Evolutionary conservation across 2,113 vertebrate species (phyloP).

Genomic region (Panurus biarmicus): DNA sequence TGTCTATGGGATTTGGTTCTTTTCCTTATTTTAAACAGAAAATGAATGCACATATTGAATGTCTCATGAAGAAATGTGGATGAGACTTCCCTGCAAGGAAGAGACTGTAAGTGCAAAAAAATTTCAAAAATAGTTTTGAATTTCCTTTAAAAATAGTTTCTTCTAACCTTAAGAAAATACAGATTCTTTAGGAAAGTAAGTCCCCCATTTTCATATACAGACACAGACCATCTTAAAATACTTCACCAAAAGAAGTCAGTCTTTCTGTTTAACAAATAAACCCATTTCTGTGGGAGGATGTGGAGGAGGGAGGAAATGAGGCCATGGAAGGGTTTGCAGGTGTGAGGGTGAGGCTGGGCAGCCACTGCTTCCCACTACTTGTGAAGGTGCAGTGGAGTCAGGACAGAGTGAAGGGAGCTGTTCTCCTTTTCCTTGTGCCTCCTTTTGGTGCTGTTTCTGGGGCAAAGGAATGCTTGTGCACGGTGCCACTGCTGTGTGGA

Average conservation of each 20-base stretch:
- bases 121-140: not conserved
- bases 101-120: not conserved
- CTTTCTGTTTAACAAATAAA: constrained; percentile 29
- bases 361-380: not conserved
- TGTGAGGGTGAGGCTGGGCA: not conserved
- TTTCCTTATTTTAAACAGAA: not conserved
- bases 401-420: not conserved
- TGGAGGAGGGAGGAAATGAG: constrained; percentile 41
- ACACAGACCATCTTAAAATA: not conserved
- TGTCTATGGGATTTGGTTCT: accelerated
- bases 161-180: not conserved
- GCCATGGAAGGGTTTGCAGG: not conserved
- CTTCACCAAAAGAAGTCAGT: not conserved
- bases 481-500: not conserved
- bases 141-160: not conserved
- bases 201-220: not conserved
- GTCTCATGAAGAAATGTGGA: not conserved
- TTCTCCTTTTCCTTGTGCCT: not conserved
- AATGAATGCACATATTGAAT: not conserved
- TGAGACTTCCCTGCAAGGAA: not conserved
- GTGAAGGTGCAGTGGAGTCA: not conserved
- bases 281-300: constrained; percentile 7
- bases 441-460: not conserved
- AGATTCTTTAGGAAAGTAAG: not conserved
- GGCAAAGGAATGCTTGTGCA: not conserved